Percentiles rank a stretch among this genome's conserved stretches.
These are phyloP conservation scores for Antedon bifida DNA, from an alignment of 35 echinoderm and acorn worm genomes.

Conservation along the genomic window DNA sequence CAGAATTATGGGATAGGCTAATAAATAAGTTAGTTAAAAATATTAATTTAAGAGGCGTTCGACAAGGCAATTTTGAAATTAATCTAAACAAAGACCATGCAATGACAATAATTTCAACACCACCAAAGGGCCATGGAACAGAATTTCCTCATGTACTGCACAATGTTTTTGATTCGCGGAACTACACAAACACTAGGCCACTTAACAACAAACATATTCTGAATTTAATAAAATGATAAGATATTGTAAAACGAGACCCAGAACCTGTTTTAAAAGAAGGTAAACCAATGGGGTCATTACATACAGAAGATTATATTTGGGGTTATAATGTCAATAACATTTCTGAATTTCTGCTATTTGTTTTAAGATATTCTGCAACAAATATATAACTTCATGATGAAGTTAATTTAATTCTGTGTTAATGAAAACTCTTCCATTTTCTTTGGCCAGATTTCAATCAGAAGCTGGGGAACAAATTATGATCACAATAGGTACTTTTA, in stretches of 20 bases:
- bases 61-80: slow-evolving; percentile 49
- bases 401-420: not conserved
- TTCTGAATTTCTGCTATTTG: not conserved
- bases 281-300: not conserved
- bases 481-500: slow-evolving; percentile 21
- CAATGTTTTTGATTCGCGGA: not conserved
- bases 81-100: slow-evolving; percentile 50
- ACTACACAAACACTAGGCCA: no score
- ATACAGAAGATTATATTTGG: not conserved
- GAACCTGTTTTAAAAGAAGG: not conserved
- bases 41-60: slow-evolving; percentile 26
- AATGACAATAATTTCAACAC: slow-evolving; percentile 17
- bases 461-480: slow-evolving; percentile 26
- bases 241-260: not conserved
- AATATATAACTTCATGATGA: no score
- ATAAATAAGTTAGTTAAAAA: slow-evolving; percentile 9
- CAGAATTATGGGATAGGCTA: no score
- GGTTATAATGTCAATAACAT: not conserved
- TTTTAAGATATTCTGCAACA: no score
- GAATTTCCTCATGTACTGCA: slow-evolving; percentile 33
- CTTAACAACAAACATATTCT: no score
- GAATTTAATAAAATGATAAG: not conserved
- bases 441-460: not conserved
- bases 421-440: not conserved
- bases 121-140: not conserved